Percentiles rank a stretch among this genome's conserved stretches.
These are phyloP conservation scores for Falco columbarius DNA, from an alignment of 2,797 vertebrate genomes.

Conservation along the genomic window DNA sequence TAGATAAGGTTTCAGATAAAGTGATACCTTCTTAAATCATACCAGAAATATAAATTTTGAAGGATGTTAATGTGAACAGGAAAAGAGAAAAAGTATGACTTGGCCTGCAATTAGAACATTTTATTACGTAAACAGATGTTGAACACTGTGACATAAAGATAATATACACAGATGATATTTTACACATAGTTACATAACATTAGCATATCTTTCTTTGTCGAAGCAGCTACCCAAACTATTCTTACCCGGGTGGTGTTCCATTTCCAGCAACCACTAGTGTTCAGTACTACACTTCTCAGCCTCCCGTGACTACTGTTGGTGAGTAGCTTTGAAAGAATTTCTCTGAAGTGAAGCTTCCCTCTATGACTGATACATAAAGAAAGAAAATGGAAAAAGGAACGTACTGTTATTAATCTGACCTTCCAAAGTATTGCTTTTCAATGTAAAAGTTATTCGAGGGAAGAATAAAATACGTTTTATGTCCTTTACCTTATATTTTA, in stretches of 20 bases:
- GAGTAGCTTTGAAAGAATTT: conserved; percentile 71
- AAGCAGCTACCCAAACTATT: conserved; percentile 88
- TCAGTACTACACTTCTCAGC: conserved; percentile 87
- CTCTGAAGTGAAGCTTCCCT: neutral
- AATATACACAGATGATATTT: neutral
- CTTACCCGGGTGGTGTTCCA: conserved; percentile 86
- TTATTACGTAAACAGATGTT: neutral
- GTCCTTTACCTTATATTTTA: neutral
- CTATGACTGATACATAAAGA: neutral
- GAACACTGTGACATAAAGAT: neutral
- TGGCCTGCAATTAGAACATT: neutral
- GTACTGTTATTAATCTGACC: neutral
- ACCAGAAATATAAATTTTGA: neutral
- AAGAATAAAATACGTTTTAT: neutral
- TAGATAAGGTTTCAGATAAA: neutral
- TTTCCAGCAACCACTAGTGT: conserved; percentile 89
- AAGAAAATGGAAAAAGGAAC: neutral
- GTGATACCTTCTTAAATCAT: neutral
- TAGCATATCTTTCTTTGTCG: neutral
- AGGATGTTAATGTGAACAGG: neutral
- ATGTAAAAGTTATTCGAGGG: neutral
- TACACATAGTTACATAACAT: neutral
- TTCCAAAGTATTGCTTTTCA: neutral
- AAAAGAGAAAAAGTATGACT: neutral
- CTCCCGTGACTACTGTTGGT: conserved; percentile 91